Conservation (phyloP, 2,113 vertebrate genomes). For the Aphelocoma coerulescens region DNA sequence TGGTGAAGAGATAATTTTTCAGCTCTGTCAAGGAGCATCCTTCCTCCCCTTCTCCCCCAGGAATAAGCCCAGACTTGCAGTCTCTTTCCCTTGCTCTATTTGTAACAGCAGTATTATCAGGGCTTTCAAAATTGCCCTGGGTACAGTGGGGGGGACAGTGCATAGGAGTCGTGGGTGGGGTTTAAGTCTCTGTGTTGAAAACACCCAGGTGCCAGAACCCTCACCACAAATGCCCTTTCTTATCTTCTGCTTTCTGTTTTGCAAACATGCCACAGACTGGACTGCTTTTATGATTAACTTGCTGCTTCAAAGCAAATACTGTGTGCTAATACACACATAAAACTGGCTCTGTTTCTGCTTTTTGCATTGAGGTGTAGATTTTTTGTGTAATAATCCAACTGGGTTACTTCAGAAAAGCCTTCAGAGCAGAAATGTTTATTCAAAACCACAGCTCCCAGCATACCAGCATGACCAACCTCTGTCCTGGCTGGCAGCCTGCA, state of each 20-base stretch:
- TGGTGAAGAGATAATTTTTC: too few relatives aligned
- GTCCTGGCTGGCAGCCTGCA: not conserved
- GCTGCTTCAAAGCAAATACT: not conserved
- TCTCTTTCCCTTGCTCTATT: not conserved
- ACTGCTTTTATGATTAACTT: not conserved
- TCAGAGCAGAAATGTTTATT: not conserved
- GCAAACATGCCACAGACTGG: not conserved
- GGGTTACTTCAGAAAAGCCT: not conserved
- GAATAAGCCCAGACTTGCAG: not conserved
- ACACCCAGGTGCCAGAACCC: not conserved
- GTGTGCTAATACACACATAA: not conserved
- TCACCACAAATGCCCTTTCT: not conserved
- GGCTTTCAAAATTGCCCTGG: rapidly evolving
- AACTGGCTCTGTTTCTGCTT: not conserved
- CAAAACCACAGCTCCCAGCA: rapidly evolving
- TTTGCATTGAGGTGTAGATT: not conserved
- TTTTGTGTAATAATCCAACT: not conserved
- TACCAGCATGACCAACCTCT: not conserved
- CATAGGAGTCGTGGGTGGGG: rapidly evolving
- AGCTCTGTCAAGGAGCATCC: not conserved
- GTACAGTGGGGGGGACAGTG: not conserved
- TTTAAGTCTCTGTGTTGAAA: not conserved
- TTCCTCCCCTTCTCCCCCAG: not conserved
- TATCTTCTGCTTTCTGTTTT: not conserved
- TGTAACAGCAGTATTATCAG: not conserved